Evolutionary conservation across 2,113 vertebrate species (phyloP), one percentile per base, ranked within the genome.

Genomic region (Gobio gobio): DNA sequence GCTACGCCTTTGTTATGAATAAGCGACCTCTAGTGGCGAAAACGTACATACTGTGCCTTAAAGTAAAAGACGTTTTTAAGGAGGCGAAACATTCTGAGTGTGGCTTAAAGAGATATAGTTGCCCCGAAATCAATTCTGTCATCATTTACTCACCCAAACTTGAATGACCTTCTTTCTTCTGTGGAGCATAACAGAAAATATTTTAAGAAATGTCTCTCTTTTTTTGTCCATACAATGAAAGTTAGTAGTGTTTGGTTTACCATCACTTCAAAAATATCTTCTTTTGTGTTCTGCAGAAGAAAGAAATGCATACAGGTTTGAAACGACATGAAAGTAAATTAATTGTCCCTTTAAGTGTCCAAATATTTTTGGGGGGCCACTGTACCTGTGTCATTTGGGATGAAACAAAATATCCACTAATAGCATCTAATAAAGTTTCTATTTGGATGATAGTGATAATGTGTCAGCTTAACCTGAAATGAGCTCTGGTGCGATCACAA

Each of bases 401-500:
- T 43, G 3, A 70, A 40, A 22, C 66, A 43, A 22, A 70, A 70
- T 70, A 70, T 8, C 64, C 33, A 22, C 1, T 40, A 40, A 40
- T 40, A 40, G 40, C 7, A 7, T 40, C 33, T 68, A 40, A 36
- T 20, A 22, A 40, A 40, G 66, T 40, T 10, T 70, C 10, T 40
- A 70, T 43, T 43, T 22, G 3, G 16, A 70, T 20, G 18, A 43
- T n/a, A 12, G 20, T 20, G 33, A 43, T 43, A 22, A 70, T 43
- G 36, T 3, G 0, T 47, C 72, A 26, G 12, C 72, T 74, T 74
- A 16, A 24, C 72, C 72, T 73, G 5, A 63, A 86, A 6, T 20
- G 6, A 47, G 59, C 51, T 86, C 36, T 70, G 66, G 33, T 79
- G 33, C 64, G 61, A 75, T 36, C 76, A 36, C 18, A 59, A 40